phyloP scores from a whole-genome alignment of 2,888 invertebrate genomes.

The Scaptomyza reducta region DNA sequence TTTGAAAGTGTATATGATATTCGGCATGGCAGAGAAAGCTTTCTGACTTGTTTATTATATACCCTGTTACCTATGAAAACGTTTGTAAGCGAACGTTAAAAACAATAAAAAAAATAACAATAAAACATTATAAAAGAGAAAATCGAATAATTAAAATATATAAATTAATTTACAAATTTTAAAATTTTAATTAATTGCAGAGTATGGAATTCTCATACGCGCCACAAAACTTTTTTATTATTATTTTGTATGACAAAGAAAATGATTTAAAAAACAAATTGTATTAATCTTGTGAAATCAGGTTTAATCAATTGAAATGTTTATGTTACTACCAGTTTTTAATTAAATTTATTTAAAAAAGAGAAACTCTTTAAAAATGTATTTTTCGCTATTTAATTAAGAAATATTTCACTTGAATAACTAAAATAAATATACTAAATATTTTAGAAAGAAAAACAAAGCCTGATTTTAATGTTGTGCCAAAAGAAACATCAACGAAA shows the following conservation, averaged over 20 bases:
- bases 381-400: not conserved
- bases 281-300: conserved; percentile 10
- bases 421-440: not conserved
- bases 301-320: conserved; percentile 20
- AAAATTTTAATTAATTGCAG: no score
- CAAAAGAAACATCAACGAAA: conserved; percentile 12
- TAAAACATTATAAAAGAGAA: no score
- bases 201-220: no score
- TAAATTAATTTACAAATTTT: no score
- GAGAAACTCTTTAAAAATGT: no score
- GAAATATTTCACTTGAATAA: not conserved
- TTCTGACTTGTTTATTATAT: no score
- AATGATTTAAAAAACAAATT: conserved; percentile 2
- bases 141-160: no score
- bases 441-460: not conserved
- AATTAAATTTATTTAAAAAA: not conserved
- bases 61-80: no score
- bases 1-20: no score
- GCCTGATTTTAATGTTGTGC: conserved; percentile 22
- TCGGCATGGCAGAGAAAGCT: no score
- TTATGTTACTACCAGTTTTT: not conserved
- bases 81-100: no score
- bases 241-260: not conserved
- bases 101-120: no score
- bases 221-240: not conserved